Conservation (phyloP, 2,113 vertebrate genomes). For the Silurus asotus region DNA sequence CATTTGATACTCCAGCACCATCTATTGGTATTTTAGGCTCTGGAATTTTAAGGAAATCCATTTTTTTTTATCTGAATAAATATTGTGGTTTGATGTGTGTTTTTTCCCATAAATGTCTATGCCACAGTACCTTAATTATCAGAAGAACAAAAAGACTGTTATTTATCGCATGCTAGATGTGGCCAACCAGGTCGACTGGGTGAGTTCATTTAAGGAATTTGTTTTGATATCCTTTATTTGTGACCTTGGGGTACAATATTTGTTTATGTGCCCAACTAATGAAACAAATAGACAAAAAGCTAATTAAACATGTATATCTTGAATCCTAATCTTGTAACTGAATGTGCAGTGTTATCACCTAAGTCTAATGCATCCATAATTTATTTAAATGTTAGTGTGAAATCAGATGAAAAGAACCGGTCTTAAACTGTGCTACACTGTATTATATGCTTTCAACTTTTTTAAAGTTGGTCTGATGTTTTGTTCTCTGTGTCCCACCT, state of each 20-base stretch:
- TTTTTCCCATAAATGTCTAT: background rate
- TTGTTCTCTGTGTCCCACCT: background rate
- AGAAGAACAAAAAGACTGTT: conserved; percentile 70
- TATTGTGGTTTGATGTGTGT: background rate
- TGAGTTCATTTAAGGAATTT: conserved; percentile 65
- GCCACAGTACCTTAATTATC: conserved; percentile 78
- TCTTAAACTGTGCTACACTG: background rate
- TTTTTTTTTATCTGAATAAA: background rate
- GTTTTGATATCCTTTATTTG: background rate
- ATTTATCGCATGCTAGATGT: conserved; percentile 83
- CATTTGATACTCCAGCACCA: background rate
- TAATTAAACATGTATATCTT: background rate
- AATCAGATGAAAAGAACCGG: background rate
- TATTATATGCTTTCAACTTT: background rate
- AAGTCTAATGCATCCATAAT: too few species aligned
- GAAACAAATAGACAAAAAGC: background rate
- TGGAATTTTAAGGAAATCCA: background rate
- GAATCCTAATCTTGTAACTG: too few species aligned
- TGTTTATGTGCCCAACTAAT: background rate
- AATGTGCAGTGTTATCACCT: too few species aligned
- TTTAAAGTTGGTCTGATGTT: background rate
- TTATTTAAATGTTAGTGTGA: background rate
- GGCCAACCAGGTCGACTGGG: conserved; percentile 85
- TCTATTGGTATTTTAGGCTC: conserved; percentile 4
- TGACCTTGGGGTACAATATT: background rate